Percentiles rank a stretch among this genome's conserved stretches.
These are phyloP conservation scores for Macrostomum lignano DNA, from an alignment of 1,140 invertebrate genomes.

Conservation along the genomic window DNA sequence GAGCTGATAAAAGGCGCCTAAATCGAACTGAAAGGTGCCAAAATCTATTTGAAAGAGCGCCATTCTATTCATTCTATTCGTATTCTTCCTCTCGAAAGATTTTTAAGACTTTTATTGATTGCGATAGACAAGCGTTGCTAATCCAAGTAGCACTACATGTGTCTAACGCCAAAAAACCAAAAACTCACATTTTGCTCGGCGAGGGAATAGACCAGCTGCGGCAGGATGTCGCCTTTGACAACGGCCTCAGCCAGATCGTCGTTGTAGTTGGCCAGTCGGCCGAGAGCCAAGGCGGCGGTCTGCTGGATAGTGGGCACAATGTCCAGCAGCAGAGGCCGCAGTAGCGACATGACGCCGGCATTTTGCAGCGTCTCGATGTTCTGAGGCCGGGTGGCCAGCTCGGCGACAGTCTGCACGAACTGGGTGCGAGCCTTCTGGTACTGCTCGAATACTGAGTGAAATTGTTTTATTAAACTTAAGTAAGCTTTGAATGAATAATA, in stretches of 20 bases:
- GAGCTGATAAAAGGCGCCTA: too few relatives aligned
- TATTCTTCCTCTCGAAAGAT: too few relatives aligned
- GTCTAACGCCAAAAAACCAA: too few relatives aligned
- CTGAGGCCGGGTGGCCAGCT: constrained; percentile 37
- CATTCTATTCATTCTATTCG: too few relatives aligned
- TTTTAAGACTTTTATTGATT: too few relatives aligned
- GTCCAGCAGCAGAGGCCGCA: constrained; percentile 42
- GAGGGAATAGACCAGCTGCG: constrained; percentile 27
- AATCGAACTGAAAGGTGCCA: too few relatives aligned
- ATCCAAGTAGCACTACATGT: too few relatives aligned
- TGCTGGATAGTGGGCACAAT: constrained; percentile 42
- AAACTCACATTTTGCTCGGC: constrained; percentile 35
- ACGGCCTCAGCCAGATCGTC: constrained; percentile 29
- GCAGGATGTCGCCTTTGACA: constrained; percentile 28
- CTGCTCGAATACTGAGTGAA: constrained; percentile 47
- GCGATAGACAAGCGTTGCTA: too few relatives aligned
- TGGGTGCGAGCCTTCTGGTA: constrained; percentile 43
- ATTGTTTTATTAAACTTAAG: too few relatives aligned
- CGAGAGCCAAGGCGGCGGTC: constrained; percentile 40
- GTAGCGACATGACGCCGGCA: constrained; percentile 35
- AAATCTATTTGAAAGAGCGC: too few relatives aligned
- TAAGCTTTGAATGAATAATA: too few relatives aligned
- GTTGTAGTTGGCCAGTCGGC: constrained; percentile 37
- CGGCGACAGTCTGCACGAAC: constrained; percentile 44
- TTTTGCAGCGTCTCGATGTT: constrained; percentile 43